A percentile compares a stretch with the other conserved stretches of the same genome.
phyloP scores from a whole-genome alignment of 2,797 vertebrate genomes.

The Pipistrellus nathusii region DNA sequence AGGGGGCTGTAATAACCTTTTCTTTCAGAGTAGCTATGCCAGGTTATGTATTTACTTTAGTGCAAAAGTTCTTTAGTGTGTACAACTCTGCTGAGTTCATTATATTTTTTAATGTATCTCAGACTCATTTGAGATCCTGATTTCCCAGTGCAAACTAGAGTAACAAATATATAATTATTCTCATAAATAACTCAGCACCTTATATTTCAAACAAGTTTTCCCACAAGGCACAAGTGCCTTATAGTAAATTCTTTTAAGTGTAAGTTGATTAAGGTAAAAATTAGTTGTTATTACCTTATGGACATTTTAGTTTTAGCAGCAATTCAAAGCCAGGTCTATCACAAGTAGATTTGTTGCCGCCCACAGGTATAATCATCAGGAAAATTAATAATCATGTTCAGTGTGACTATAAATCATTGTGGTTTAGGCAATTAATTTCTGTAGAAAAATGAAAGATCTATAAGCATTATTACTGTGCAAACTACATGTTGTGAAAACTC shows the following conservation, averaged over 20 bases:
- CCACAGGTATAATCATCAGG: conserved; percentile 97
- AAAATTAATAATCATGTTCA: conserved; percentile 98
- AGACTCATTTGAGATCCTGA: conserved; percentile 87
- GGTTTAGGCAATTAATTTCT: conserved; percentile 98
- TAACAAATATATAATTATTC: conserved; percentile 92
- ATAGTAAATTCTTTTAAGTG: conserved; percentile 95
- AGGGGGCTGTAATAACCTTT: conserved; percentile 79
- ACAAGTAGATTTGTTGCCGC: conserved; percentile 92
- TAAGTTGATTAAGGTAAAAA: conserved; percentile 97
- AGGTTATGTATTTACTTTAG: conserved; percentile 83
- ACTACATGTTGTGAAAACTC: conserved; percentile 92
- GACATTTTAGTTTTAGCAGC: conserved; percentile 92
- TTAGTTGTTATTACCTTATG: conserved; percentile 94
- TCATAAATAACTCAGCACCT: conserved; percentile 93
- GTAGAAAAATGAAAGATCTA: conserved; percentile 93
- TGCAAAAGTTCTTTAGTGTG: conserved; percentile 79
- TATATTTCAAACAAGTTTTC: conserved; percentile 91
- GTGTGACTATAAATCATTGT: conserved; percentile 96
- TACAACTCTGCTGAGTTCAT: conserved; percentile 82
- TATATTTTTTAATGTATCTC: conserved; percentile 85
- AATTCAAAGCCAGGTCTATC: conserved; percentile 92
- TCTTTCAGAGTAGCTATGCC: conserved; percentile 71
- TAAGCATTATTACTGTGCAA: conserved; percentile 93
- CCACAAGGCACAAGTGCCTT: conserved; percentile 90
- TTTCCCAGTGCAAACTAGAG: conserved; percentile 89